A percentile compares a stretch with the other conserved stretches of the same genome.
These are phyloP conservation scores for Littorina saxatilis DNA, from an alignment of 1,140 invertebrate species.

Conservation along the genomic window DNA sequence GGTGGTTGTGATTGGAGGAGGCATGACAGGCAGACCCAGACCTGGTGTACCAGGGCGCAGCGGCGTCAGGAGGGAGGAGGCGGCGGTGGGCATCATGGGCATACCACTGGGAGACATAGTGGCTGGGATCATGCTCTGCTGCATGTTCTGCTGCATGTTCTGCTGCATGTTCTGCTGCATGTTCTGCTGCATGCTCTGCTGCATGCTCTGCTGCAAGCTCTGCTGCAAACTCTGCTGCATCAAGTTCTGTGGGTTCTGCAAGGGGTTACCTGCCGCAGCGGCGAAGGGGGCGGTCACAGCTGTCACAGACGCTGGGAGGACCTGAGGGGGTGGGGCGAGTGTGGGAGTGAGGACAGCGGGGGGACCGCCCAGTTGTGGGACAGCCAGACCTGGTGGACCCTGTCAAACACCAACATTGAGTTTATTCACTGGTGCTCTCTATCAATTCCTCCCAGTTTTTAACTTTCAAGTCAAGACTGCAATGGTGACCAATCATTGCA, in stretches of 20 bases:
- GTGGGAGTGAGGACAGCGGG: conserved; percentile 37
- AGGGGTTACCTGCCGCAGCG: conserved; percentile 27
- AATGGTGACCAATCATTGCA: too few relatives aligned
- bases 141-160: too few relatives aligned
- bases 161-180: too few relatives aligned
- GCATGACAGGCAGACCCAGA: conserved; percentile 32
- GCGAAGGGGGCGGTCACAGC: conserved; percentile 53
- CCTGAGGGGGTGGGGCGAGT: conserved; percentile 50
- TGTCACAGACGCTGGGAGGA: conserved; percentile 58
- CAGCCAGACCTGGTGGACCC: conserved; percentile 67
- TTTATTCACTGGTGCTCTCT: too few relatives aligned
- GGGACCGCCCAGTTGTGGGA: conserved; percentile 59
- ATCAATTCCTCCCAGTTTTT: too few relatives aligned
- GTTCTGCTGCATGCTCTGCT: too few relatives aligned
- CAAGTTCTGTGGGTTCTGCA: conserved; percentile 39
- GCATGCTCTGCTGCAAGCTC: too few relatives aligned
- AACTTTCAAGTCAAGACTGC: too few relatives aligned
- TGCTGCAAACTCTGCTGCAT: too few relatives aligned
- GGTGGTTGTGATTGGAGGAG: conserved; percentile 28
- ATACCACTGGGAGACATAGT: conserved; percentile 45
- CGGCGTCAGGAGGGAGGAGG: conserved; percentile 38
- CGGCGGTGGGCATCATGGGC: conserved; percentile 32
- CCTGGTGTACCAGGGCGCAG: conserved; percentile 30
- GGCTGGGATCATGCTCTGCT: conserved; percentile 40
- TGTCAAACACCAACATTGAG: too few relatives aligned